These are phyloP conservation scores for Brachynemurus nebulosus DNA, from an alignment of 2,888 invertebrate genomes.

Conservation along the genomic window DNA sequence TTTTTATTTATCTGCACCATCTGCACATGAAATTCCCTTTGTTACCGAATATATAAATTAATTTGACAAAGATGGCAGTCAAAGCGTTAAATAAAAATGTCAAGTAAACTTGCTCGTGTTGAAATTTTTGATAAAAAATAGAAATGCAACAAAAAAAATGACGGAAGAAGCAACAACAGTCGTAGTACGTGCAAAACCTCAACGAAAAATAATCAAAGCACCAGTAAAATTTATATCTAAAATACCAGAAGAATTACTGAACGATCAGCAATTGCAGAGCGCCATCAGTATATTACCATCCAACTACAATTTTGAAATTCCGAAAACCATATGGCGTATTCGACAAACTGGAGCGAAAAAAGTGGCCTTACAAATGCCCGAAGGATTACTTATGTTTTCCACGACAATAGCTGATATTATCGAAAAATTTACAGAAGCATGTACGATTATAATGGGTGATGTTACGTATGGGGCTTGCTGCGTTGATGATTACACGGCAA, in stretches of 20 bases:
- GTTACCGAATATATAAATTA: too few species aligned
- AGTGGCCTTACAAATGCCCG: constrained; percentile 94
- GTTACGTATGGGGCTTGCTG: constrained; percentile 99
- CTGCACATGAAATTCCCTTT: too few species aligned
- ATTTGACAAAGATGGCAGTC: too few species aligned
- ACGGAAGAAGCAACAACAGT: constrained; percentile 34
- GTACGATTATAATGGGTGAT: constrained; percentile 95
- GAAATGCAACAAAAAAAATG: too few species aligned
- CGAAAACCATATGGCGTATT: constrained; percentile 95
- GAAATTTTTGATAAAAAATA: too few species aligned
- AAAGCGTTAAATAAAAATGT: too few species aligned
- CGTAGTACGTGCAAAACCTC: constrained; percentile 65
- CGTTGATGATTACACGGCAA: constrained; percentile 91
- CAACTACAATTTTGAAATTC: constrained; percentile 97
- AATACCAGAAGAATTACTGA: constrained; percentile 65
- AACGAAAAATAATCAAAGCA: constrained; percentile 66
- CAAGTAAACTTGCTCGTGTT: too few species aligned
- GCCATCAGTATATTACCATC: constrained; percentile 65
- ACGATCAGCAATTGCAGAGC: constrained; percentile 56
- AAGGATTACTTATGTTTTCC: constrained; percentile 86
- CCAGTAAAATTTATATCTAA: constrained; percentile 55
- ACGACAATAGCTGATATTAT: constrained; percentile 89
- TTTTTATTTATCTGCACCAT: too few species aligned
- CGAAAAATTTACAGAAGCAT: constrained; percentile 74
- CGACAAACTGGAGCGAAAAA: constrained; percentile 66